Base-by-base conservation (phyloP, 2,888 invertebrate species). In the Rhopalosiphum nymphaeae region DNA sequence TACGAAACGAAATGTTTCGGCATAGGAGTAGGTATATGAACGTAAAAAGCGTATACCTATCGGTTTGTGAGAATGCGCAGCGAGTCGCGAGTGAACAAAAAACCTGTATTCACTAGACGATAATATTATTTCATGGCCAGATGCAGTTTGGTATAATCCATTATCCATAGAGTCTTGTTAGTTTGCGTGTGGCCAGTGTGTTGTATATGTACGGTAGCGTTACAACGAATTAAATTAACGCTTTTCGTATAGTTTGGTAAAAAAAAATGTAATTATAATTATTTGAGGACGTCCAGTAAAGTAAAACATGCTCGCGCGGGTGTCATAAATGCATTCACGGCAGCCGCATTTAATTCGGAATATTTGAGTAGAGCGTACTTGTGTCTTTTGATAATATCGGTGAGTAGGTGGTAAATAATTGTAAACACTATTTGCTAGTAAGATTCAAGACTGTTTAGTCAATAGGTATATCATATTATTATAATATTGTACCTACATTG, bases 101-200 rank as follows among this genome's bases (percentile, higher is more conserved):
- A 85, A 85, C 85, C 85, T 85, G 85, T 85, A 85, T 85, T 44
- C 85, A 49, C 78, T 78, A 21, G 21, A 78, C 78, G 78, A 49
- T 86, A 46, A 46, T 86, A 86, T 86, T 53, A 53, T 88, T 88
- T 88, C 87, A 88, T 88, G 87, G 87, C 36, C 87, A 88, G n/a
- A 86, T 46, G 46, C 46, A 86, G 86, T 44, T 44, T 46, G 29
- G 46, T 29, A 86, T 78, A 78, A 36, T 78, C 78, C 78, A 78
- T 78, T 36, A 36, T 78, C 78, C 78, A 78, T 78, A 78, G 78
- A 78, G 78, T 78, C 78, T 78, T 78, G 78, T 78, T 42, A 42
- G 78, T 78, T 78, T 78, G 36, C 36, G 78, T 21, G 78, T 78
- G 36, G 78, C 36, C 78, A 78, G 78, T 36, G 36, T 36, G 36